phyloP scores from a whole-genome alignment of 2,888 invertebrate species.

The Ethmia dodecea region DNA sequence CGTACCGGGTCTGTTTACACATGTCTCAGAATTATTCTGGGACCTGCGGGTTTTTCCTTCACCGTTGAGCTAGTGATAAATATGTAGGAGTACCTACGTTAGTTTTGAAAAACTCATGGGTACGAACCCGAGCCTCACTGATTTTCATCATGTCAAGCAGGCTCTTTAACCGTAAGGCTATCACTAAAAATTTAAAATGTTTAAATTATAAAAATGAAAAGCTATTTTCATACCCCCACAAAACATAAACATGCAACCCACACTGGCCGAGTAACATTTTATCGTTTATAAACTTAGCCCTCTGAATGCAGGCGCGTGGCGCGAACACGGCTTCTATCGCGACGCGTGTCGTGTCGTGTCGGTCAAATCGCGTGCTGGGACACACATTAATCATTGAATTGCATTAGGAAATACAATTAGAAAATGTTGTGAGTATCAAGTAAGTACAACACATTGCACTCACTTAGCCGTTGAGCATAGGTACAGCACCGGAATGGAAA shows the following conservation, averaged over 20 bases:
- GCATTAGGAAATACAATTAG: conserved; percentile 2
- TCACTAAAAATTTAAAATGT: not conserved
- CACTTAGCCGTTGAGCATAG: too few species aligned
- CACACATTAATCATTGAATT: conserved; percentile 9
- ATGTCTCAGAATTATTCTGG: too few species aligned
- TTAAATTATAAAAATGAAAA: too few species aligned
- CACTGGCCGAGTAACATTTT: conserved; percentile 4
- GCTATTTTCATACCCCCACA: not conserved
- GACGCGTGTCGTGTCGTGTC: conserved; percentile 35
- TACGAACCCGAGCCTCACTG: too few species aligned
- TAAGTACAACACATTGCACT: not conserved
- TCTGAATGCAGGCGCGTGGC: conserved; percentile 19
- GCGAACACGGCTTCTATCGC: conserved; percentile 16
- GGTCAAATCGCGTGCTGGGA: conserved; percentile 2
- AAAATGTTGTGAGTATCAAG: not conserved
- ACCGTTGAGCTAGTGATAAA: too few species aligned
- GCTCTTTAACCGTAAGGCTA: too few species aligned
- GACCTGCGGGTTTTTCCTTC: too few species aligned
- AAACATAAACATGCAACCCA: conserved; percentile 1
- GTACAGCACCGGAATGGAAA: too few species aligned
- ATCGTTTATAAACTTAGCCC: conserved; percentile 31
- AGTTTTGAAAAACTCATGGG: too few species aligned
- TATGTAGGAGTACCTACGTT: too few species aligned
- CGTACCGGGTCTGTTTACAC: too few species aligned
- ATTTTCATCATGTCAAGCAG: too few species aligned